phyloP scores from a whole-genome alignment of 2,888 invertebrate genomes.

The Galeruca laticollis region DNA sequence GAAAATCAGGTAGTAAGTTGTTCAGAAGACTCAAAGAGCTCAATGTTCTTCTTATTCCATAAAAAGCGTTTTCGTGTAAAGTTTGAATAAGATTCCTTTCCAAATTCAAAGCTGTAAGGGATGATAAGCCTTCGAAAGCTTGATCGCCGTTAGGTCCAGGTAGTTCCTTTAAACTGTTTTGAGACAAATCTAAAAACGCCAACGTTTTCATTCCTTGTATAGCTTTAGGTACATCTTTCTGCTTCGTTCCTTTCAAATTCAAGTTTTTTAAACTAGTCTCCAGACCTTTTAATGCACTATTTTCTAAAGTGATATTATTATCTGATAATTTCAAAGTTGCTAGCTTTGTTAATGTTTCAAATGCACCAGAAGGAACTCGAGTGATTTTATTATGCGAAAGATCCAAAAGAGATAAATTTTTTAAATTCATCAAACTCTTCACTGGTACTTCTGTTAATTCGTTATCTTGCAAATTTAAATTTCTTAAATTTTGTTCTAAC shows the following conservation, averaged over 20 bases:
- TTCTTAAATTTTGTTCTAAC: conserved; percentile 83
- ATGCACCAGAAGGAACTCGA: conserved; percentile 80
- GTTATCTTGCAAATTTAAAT: conserved; percentile 88
- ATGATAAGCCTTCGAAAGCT: conserved; percentile 82
- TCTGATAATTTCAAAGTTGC: conserved; percentile 88
- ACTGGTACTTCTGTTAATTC: conserved; percentile 83
- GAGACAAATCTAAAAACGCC: conserved; percentile 90
- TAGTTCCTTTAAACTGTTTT: conserved; percentile 86
- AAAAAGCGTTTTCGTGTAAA: conserved; percentile 81
- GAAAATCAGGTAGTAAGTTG: conserved; percentile 89
- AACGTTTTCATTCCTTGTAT: conserved; percentile 81
- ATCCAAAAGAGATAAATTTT: conserved; percentile 83
- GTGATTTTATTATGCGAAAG: conserved; percentile 85
- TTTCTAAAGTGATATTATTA: conserved; percentile 82
- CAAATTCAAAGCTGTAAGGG: conserved; percentile 87
- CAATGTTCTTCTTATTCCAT: conserved; percentile 82
- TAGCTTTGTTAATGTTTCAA: conserved; percentile 78
- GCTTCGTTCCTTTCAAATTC: conserved; percentile 88
- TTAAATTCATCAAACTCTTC: conserved; percentile 75
- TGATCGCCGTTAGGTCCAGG: conserved; percentile 75
- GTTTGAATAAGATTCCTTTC: conserved; percentile 88
- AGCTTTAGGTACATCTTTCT: conserved; percentile 83
- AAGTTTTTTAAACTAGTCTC: conserved; percentile 87
- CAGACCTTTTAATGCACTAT: conserved; percentile 81
- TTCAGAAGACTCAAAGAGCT: conserved; percentile 91